A percentile compares a stretch with the other conserved stretches of the same genome.
Evolutionary conservation across 2,113 vertebrate species (phyloP).

Genomic region (Mixornis gularis): DNA sequence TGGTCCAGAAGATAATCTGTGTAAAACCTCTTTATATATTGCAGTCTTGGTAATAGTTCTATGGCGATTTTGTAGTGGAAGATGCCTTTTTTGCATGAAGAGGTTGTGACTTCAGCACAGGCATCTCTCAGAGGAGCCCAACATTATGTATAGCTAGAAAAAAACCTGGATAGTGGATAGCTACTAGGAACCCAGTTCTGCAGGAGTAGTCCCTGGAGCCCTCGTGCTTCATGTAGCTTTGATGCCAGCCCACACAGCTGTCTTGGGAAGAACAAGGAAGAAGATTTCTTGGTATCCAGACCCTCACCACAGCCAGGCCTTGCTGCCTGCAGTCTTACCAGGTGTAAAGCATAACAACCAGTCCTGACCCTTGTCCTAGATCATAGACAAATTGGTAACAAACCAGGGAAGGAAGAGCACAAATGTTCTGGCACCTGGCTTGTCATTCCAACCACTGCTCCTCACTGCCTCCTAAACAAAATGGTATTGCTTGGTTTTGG

Average conservation of each 20-base stretch:
- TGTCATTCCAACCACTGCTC: background rate
- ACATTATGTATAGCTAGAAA: background rate
- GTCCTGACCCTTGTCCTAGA: background rate
- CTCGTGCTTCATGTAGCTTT: accelerated
- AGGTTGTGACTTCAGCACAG: background rate
- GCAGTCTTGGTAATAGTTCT: background rate
- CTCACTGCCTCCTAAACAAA: background rate
- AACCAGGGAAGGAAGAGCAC: background rate
- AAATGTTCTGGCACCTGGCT: background rate
- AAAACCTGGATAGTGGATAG: background rate
- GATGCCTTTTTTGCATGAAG: background rate
- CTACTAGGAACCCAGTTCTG: background rate
- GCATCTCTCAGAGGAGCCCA: accelerated
- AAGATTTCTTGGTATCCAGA: background rate
- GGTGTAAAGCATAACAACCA: accelerated
- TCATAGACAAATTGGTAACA: background rate
- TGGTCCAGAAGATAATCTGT: background rate
- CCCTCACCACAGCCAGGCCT: no score
- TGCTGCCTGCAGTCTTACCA: accelerated
- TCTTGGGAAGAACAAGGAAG: background rate
- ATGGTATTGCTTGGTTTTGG: background rate
- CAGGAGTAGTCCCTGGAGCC: accelerated
- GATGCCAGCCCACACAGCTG: accelerated
- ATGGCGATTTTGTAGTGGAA: background rate
- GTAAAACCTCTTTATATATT: background rate